A percentile compares a stretch with the other conserved stretches of the same genome.
These are phyloP conservation scores for Ametastegia equiseti DNA, from an alignment of 2,888 invertebrate genomes.

Conservation along the genomic window DNA sequence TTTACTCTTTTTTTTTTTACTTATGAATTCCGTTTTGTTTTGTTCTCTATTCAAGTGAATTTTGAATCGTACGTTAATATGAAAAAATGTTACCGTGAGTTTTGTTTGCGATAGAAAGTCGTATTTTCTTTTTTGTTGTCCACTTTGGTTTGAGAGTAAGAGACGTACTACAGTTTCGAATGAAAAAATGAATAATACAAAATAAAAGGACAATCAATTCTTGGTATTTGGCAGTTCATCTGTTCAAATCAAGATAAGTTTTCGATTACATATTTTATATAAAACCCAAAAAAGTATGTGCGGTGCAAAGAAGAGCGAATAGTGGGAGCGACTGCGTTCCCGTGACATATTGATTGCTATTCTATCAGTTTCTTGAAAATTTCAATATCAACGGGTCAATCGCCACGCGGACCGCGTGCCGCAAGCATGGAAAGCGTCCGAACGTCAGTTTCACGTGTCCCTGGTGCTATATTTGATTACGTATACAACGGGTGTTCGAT, in stretches of 20 bases:
- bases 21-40: too few relatives aligned
- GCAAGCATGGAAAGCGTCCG: slow-evolving; percentile 21
- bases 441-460: slow-evolving; percentile 41
- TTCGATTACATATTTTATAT: not conserved
- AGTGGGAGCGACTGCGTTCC: not conserved
- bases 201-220: too few relatives aligned
- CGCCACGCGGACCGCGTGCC: not conserved
- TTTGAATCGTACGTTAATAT: not conserved
- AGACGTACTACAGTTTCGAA: too few relatives aligned
- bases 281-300: not conserved
- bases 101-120: too few relatives aligned
- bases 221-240: too few relatives aligned
- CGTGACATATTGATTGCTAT: not conserved
- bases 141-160: too few relatives aligned
- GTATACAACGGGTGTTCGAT: slow-evolving; percentile 19
- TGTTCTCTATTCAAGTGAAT: not conserved
- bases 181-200: too few relatives aligned
- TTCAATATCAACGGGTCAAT: slow-evolving; percentile 1
- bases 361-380: not conserved
- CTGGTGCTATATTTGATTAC: not conserved
- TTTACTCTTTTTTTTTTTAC: not conserved
- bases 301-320: not conserved
- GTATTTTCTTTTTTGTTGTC: too few relatives aligned
- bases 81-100: not conserved
- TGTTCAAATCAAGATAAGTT: too few relatives aligned